Base-by-base conservation (phyloP, 30 jellyfish, hydroid and myxozoan species). In the Aurelia aurita complex sp. Pacific region DNA sequence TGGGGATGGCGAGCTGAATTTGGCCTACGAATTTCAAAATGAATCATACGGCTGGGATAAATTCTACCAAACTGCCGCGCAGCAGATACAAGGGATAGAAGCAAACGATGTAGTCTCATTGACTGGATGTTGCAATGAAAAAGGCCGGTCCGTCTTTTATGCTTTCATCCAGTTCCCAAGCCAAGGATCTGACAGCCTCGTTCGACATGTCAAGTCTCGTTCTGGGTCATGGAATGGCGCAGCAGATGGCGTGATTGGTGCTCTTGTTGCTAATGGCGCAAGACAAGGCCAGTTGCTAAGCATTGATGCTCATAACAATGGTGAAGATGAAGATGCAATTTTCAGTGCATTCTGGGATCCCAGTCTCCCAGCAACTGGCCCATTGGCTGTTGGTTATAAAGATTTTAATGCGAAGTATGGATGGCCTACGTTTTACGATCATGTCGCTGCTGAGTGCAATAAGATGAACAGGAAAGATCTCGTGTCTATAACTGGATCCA, bases 251-350 rank as follows among this genome's bases (percentile, higher is more conserved):
- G 51, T 73, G 19, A 73, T 73, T 46, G 57, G 57, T 46, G 57
- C 57, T 46, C 57, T 46, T 14, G 79, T n/a, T 60, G 53, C 76
- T 53, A 18, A 29, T n/a, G 86, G 86, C 32, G 86, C 60, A 1
- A 53, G 15, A 55, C 73, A 55, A 53, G 86, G 86, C 75, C 86
- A 76, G 55, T n/a, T 76, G 23, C 63, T 76, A 51, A 43, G 57
- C 79, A 54, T 76, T 53, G 86, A 76, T 34, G 86, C 86, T 7
- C 86, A 76, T 55, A 76, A 55, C 86, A 76, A 76, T 75, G 79
- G 79, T 16, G 86, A 52, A 34, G 63, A 34, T 23, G 86, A 54
- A 34, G 79, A 29, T 10, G 86, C 86, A 19, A 76, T 76, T 55
- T 54, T 76, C 55, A 76, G 86, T 76, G 86, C 86, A 17, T 60